Evolutionary conservation across 1,140 invertebrate genomes (phyloP).

Genomic region (Hycleus cichorii): DNA sequence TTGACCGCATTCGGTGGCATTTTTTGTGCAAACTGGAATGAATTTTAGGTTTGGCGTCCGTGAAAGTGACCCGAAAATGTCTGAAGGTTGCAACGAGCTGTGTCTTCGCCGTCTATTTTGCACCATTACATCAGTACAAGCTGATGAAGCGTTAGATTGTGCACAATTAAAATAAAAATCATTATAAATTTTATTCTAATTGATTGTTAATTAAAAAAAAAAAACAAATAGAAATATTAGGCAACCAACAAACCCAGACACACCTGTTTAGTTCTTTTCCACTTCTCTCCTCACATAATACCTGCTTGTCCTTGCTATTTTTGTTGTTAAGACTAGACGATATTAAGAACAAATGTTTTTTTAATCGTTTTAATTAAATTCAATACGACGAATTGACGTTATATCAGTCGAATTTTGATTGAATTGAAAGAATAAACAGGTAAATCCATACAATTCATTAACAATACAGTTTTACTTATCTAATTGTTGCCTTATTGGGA

Average conservation of each 20-base stretch:
- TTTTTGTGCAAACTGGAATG: too few species aligned
- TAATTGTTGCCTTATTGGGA: neutral
- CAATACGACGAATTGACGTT: neutral
- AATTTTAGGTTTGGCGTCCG: conserved; percentile 13
- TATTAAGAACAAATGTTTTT: neutral
- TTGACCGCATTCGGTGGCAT: too few species aligned
- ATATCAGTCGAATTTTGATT: neutral
- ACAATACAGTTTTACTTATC: neutral
- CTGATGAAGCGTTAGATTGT: conserved; percentile 13
- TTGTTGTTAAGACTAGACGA: neutral
- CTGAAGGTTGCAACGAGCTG: conserved; percentile 7
- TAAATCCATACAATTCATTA: too few species aligned
- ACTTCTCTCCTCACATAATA: neutral
- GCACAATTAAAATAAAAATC: neutral
- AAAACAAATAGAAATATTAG: neutral
- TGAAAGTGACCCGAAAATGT: conserved; percentile 10
- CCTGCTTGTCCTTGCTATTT: neutral
- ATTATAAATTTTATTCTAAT: too few species aligned
- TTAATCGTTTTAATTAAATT: neutral
- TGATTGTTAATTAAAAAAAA: too few species aligned
- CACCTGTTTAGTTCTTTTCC: neutral
- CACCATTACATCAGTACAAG: conserved; percentile 13
- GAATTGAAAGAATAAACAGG: too few species aligned
- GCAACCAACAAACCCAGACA: neutral
- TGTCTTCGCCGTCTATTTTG: conserved; percentile 12